Conservation (phyloP, 2,888 invertebrate species). For the Eulithis testata region DNA sequence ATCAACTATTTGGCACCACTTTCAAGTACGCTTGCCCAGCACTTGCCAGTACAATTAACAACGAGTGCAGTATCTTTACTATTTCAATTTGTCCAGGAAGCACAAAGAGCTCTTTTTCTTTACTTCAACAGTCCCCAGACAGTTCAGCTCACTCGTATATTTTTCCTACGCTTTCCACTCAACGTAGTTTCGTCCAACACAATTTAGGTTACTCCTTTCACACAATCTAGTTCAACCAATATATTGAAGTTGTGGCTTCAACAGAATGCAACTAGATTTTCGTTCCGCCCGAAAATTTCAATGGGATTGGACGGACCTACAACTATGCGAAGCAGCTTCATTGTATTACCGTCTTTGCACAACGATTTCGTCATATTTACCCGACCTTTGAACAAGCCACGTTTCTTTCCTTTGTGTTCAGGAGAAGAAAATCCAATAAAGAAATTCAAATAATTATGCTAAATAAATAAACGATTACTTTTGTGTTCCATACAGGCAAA, state of each 20-base stretch:
- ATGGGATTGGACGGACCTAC: slow-evolving; percentile 12
- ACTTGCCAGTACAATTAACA: no score
- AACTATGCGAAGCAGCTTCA: slow-evolving; percentile 10
- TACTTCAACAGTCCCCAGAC: no score
- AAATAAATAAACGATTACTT: background rate
- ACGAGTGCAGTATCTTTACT: no score
- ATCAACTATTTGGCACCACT: no score
- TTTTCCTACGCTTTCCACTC: no score
- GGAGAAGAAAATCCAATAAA: slow-evolving; percentile 5
- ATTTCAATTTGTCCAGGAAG: no score
- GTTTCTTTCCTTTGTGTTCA: slow-evolving; percentile 1
- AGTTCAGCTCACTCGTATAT: no score
- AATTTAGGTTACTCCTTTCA: slow-evolving; percentile 9
- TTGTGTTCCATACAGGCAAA: background rate
- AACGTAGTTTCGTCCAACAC: background rate
- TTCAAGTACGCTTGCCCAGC: no score
- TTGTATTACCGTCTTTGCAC: background rate
- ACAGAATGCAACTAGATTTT: slow-evolving; percentile 34
- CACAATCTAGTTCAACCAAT: slow-evolving; percentile 12
- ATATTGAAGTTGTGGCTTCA: slow-evolving; percentile 10
- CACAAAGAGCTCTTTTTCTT: no score
- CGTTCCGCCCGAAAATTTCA: slow-evolving; percentile 22
- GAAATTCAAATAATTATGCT: background rate
- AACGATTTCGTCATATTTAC: background rate
- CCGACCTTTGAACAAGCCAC: background rate